These are phyloP conservation scores for Mustelus asterias DNA, from an alignment of 2,113 vertebrate species.

Conservation along the genomic window DNA sequence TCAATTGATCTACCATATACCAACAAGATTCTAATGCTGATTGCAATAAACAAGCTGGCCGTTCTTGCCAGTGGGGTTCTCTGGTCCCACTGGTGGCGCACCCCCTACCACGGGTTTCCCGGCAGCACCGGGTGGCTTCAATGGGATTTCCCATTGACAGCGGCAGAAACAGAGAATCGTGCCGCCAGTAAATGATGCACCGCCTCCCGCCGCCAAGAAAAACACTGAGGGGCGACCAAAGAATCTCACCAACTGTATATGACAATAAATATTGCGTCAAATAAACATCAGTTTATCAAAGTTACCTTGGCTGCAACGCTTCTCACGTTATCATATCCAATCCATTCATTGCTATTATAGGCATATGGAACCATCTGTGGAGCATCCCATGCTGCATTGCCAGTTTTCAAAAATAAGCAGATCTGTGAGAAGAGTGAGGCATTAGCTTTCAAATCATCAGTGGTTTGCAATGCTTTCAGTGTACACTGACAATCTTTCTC, in stretches of 20 bases:
- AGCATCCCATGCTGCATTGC: constrained; percentile 55
- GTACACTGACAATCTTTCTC: too few relatives aligned
- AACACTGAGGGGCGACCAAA: too few relatives aligned
- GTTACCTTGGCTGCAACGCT: constrained; percentile 65
- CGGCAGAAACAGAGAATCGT: too few relatives aligned
- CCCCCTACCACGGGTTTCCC: too few relatives aligned
- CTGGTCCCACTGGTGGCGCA: too few relatives aligned
- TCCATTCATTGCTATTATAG: constrained; percentile 57
- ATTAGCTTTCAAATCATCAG: neutral
- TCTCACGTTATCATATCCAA: constrained; percentile 64
- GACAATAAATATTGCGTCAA: neutral
- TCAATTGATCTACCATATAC: neutral
- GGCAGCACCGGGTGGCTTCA: too few relatives aligned
- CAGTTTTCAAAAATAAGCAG: constrained; percentile 57
- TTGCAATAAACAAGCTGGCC: too few relatives aligned
- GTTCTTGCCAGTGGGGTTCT: too few relatives aligned
- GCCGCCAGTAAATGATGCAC: too few relatives aligned
- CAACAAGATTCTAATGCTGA: neutral
- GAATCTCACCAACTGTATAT: neutral
- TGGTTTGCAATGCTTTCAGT: neutral
- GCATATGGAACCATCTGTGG: constrained; percentile 60
- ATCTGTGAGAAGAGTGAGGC: constrained; percentile 48
- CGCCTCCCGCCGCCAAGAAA: too few relatives aligned
- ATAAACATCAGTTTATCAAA: neutral
- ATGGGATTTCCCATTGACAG: too few relatives aligned